These are phyloP conservation scores for Saimiri boliviensis DNA, from an alignment of 2,113 vertebrate genomes.

Conservation along the genomic window DNA sequence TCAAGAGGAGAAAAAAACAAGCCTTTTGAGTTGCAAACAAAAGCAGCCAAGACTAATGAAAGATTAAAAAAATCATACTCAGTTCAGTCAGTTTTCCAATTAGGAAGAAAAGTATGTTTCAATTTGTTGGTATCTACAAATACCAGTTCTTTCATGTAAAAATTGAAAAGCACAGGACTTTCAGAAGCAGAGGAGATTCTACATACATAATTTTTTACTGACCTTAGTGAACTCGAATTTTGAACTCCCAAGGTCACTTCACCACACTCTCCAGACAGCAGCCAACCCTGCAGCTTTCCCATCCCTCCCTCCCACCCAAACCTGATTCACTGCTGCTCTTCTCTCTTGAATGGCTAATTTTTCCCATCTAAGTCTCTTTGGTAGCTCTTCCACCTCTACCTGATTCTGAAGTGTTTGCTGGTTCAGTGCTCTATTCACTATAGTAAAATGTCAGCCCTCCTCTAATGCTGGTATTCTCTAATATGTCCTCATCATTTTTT, in stretches of 20 bases:
- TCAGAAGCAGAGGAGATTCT: not conserved
- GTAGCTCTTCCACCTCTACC: not conserved
- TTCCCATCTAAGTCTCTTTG: not conserved
- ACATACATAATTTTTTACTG: rapidly evolving
- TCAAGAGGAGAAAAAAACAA: not conserved
- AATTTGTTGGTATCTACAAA: not conserved
- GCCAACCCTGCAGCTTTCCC: not conserved
- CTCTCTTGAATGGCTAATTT: not conserved
- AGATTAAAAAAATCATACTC: not conserved
- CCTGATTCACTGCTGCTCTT: not conserved
- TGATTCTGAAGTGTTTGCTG: not conserved
- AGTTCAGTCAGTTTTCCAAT: not conserved
- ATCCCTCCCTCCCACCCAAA: too few relatives aligned
- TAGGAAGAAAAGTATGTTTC: not conserved
- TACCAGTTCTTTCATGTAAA: not conserved
- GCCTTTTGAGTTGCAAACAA: not conserved
- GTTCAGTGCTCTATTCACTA: too few relatives aligned
- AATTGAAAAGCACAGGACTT: not conserved
- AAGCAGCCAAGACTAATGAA: not conserved
- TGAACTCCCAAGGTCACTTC: not conserved
- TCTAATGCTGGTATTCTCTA: too few relatives aligned
- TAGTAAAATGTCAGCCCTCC: rapidly evolving
- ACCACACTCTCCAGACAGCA: not conserved
- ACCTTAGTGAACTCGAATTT: too few relatives aligned
- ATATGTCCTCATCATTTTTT: not conserved